Evolutionary conservation across 2,797 vertebrate genomes (phyloP), one percentile per base, ranked within the genome.

Genomic region (Tachyglossus aculeatus): DNA sequence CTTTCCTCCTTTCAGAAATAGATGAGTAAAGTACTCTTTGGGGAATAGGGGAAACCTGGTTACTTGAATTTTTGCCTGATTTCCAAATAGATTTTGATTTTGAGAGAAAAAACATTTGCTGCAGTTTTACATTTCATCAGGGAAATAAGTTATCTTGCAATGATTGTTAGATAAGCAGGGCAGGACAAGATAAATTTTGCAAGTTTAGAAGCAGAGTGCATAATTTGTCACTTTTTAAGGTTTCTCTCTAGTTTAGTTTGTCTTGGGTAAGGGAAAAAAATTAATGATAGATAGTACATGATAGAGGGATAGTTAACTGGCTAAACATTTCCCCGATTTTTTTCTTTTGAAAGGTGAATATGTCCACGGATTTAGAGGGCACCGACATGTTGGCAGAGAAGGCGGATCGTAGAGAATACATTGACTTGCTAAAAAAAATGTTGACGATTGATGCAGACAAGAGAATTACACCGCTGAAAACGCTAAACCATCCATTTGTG

Each of bases 401-500:
- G 88, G 97, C 97, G 4, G 98, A 99, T 88, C 88, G 98, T 32
- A 95, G 98, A 77, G 98, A 99, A 86, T 99, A 97, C 71, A 99
- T 99, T 71, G 97, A 99, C 89, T 91, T 99, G 87, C 93, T 99
- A 86, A 99, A 99, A 90, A 99, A 98, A 92, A 99, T 99, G 98
- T 92, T 99, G 85, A 99, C 98, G 1, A 95, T 99, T 51, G 98
- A 99, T 74, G 95, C 97, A 38, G 98, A 99, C 91, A 99, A 99
- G 88, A 94, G 98, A 68, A 92, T 99, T 89, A 99, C 97, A 33
- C 98, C 98, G 78, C 93, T 97, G 92, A 98, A 99, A 92, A 99
- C 97, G 32, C 95, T 99, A 69, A 97, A 96, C 90, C 98, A 99
- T 86, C 94, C 96, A 0, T 99, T 99, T 83, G 97, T 98, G 67